Evolutionary conservation across 30 jellyfish, hydroid and myxozoan species (phyloP).

Genomic region (Nemopilema nomurai): DNA sequence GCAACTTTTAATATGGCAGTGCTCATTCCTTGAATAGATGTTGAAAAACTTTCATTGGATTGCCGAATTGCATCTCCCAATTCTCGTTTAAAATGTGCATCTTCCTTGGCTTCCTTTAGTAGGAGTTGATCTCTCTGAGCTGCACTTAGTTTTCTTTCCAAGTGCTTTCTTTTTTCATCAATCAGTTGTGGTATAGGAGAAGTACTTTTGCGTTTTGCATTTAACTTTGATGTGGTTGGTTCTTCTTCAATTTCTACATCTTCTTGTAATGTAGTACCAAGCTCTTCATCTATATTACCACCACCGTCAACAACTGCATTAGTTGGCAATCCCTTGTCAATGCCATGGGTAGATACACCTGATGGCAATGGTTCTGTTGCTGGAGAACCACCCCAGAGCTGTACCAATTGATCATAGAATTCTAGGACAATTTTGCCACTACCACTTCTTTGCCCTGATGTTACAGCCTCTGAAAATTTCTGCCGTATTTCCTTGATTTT

Average conservation of each 20-base stretch:
- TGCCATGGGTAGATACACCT: constrained; percentile 17
- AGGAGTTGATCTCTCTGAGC: constrained; percentile 42
- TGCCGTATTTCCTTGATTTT: constrained; percentile 29
- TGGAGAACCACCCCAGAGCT: constrained; percentile 41
- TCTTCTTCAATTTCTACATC: constrained; percentile 1
- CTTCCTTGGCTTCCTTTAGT: constrained; percentile 46
- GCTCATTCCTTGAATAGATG: constrained; percentile 37
- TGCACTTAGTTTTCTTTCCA: constrained; percentile 56
- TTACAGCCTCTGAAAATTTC: constrained; percentile 19
- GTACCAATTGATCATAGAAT: constrained; percentile 39
- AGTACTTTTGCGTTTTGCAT: neutral
- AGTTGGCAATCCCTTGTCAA: neutral
- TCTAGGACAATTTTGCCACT: constrained; percentile 20
- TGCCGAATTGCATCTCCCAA: constrained; percentile 28
- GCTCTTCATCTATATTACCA: neutral
- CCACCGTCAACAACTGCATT: neutral
- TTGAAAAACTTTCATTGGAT: constrained; percentile 14
- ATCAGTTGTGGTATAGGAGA: constrained; percentile 44
- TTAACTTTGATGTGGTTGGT: neutral
- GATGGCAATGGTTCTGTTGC: constrained; percentile 38
- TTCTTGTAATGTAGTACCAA: constrained; percentile 2
- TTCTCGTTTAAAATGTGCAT: constrained; percentile 10
- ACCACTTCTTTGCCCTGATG: constrained; percentile 22
- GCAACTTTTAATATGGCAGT: constrained; percentile 35
- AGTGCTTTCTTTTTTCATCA: constrained; percentile 41